These are phyloP conservation scores for Ivindomyrus marchei DNA, from an alignment of 2,113 vertebrate genomes.

Conservation along the genomic window DNA sequence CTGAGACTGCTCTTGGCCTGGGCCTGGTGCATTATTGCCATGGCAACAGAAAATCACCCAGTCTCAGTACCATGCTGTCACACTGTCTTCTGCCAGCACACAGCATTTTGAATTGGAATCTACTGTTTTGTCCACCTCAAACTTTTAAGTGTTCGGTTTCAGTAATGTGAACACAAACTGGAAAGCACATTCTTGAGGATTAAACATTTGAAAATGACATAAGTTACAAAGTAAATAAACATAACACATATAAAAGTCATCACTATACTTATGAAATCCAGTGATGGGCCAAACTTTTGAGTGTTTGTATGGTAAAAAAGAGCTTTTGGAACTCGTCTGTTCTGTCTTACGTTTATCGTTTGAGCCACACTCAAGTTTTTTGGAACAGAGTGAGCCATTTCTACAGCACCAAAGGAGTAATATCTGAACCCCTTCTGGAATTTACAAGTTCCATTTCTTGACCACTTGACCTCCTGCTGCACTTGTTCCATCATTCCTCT, in stretches of 20 bases:
- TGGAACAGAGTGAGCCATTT: background rate
- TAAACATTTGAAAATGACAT: background rate
- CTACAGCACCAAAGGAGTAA: background rate
- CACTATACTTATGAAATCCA: background rate
- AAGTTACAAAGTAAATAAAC: background rate
- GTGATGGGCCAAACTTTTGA: background rate
- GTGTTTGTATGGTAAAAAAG: background rate
- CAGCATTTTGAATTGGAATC: background rate
- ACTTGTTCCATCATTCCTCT: background rate
- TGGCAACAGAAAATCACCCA: background rate
- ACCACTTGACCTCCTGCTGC: background rate
- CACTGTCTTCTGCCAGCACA: background rate
- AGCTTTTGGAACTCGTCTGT: background rate
- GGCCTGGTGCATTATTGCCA: background rate
- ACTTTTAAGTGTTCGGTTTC: background rate
- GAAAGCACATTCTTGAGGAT: background rate
- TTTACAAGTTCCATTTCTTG: background rate
- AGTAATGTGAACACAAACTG: background rate
- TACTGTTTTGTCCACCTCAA: background rate
- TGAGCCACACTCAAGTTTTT: background rate
- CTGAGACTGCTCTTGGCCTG: background rate
- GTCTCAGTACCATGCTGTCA: background rate
- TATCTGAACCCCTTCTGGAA: background rate
- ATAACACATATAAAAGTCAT: background rate
- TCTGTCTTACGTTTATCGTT: background rate